Conservation (phyloP, 2,113 vertebrate species). For the Scomber japonicus region DNA sequence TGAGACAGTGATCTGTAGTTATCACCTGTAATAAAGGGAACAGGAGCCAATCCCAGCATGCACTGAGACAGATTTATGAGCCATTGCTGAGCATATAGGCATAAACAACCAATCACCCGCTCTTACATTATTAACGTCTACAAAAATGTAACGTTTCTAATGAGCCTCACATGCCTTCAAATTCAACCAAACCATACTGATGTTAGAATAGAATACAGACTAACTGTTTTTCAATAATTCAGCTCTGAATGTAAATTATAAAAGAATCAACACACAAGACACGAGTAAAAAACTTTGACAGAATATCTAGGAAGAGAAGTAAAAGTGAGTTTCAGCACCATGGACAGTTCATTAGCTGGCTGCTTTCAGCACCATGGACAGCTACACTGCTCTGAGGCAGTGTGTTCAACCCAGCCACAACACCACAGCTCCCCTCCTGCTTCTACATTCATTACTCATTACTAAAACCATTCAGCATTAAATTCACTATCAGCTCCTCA, state of each 20-base stretch:
- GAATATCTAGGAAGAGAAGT: not conserved
- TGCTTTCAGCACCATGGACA: conserved; percentile 60
- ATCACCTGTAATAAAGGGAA: conserved; percentile 10
- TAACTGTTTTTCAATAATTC: not conserved
- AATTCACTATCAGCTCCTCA: too few relatives aligned
- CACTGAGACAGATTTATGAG: not conserved
- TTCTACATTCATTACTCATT: conserved; percentile 24
- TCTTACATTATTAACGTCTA: conserved; percentile 24
- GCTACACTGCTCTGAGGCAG: conserved; percentile 22
- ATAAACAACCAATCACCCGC: conserved; percentile 30
- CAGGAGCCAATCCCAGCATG: conserved; percentile 20
- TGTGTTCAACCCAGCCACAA: not conserved
- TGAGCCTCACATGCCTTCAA: not conserved
- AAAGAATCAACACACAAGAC: not conserved
- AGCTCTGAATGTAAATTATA: conserved; percentile 13
- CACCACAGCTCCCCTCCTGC: conserved; percentile 9
- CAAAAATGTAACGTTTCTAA: conserved; percentile 28
- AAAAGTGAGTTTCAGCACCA: conserved; percentile 21
- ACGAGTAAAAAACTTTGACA: not conserved
- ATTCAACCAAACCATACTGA: not conserved
- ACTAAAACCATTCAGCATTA: conserved; percentile 3
- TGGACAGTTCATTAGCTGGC: conserved; percentile 28
- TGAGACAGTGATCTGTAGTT: conserved; percentile 18
- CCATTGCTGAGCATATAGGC: conserved; percentile 22
- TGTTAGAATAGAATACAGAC: not conserved